Conservation (phyloP, 1,140 invertebrate genomes). For the Tetramorium parvispinum region DNA sequence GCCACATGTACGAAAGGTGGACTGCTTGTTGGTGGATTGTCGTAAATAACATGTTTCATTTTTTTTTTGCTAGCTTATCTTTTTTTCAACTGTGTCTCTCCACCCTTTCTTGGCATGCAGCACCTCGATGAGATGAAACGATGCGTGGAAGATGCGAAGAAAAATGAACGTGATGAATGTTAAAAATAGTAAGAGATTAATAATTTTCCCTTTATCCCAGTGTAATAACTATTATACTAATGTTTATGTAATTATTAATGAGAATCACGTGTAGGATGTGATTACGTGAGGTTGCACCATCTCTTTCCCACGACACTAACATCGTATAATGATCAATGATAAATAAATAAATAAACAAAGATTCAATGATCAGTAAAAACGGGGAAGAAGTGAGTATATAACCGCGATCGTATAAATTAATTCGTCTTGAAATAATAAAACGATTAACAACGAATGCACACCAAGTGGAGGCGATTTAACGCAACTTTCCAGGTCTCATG, state of each 20-base stretch:
- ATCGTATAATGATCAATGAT: slow-evolving; percentile 1
- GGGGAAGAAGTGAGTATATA: neutral
- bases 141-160: slow-evolving; percentile 41
- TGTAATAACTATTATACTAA: slow-evolving; percentile 14
- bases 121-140: slow-evolving; percentile 40
- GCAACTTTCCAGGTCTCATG: slow-evolving; percentile 86
- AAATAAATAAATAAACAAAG: neutral
- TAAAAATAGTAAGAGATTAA: slow-evolving; percentile 29
- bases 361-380: slow-evolving; percentile 11
- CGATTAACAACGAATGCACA: neutral
- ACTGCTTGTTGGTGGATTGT: slow-evolving; percentile 68
- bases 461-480: slow-evolving; percentile 77
- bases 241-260: neutral
- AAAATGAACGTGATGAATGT: slow-evolving; percentile 50
- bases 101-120: slow-evolving; percentile 72
- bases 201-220: slow-evolving; percentile 2
- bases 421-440: slow-evolving; percentile 10
- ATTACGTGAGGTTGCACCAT: slow-evolving; percentile 18
- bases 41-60: slow-evolving; percentile 38
- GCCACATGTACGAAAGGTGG: slow-evolving; percentile 68
- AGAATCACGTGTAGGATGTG: neutral
- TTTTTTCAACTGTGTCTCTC: slow-evolving; percentile 72
- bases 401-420: neutral
- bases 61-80: neutral
- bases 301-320: slow-evolving; percentile 8